A percentile compares a stretch with the other conserved stretches of the same genome.
phyloP scores from a whole-genome alignment of 2,797 vertebrate genomes.

The Amphiprion clarkii region DNA sequence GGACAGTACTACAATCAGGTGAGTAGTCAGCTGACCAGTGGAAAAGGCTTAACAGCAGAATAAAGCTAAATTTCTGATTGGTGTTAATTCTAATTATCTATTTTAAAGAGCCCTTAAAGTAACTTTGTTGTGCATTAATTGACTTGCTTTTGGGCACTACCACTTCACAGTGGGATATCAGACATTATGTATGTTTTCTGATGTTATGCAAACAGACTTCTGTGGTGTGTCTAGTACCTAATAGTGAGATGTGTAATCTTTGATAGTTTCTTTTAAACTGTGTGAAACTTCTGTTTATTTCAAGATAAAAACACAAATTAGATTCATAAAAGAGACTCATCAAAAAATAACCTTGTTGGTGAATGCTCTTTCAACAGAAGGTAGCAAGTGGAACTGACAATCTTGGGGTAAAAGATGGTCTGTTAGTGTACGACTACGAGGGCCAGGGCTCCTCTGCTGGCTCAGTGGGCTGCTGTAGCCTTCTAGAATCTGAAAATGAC shows the following conservation, averaged over 20 bases:
- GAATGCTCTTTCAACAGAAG: conserved; percentile 80
- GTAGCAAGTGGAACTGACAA: conserved; percentile 69
- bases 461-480: conserved; percentile 91
- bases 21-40: conserved; percentile 17
- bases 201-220: too few species aligned
- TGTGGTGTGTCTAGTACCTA: too few species aligned
- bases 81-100: not conserved
- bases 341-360: not conserved
- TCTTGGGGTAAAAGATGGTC: conserved; percentile 78
- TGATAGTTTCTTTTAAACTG: too few species aligned
- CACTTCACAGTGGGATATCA: too few species aligned
- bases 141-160: too few species aligned
- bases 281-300: not conserved
- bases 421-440: conserved; percentile 87
- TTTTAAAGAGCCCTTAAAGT: not conserved
- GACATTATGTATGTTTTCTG: too few species aligned
- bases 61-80: not conserved
- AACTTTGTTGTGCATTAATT: not conserved
- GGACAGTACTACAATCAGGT: conserved; percentile 80
- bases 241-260: too few species aligned
- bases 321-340: too few species aligned
- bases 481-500: conserved; percentile 86
- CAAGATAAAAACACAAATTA: not conserved
- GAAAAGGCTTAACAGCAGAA: not conserved
- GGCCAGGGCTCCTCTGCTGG: conserved; percentile 86